Conservation (phyloP, 2,113 vertebrate species). For the Patagioenas fasciata region DNA sequence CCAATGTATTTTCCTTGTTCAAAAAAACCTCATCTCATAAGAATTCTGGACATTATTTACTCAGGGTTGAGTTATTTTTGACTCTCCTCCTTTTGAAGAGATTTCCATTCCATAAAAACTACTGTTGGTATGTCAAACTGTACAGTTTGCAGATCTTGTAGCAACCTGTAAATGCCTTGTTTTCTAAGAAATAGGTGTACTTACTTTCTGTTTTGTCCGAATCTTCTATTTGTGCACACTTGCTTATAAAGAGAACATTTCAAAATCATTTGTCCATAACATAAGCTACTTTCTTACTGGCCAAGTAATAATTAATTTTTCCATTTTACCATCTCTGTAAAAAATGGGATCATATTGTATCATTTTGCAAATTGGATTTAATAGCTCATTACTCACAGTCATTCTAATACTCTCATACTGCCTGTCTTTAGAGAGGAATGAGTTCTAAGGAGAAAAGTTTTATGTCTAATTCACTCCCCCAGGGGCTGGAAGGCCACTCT, state of each 20-base stretch:
- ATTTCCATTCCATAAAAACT: background rate
- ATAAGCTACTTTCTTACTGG: conserved; percentile 59
- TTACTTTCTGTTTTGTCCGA: background rate
- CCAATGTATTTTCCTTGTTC: background rate
- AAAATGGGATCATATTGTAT: conserved; percentile 64
- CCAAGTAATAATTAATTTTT: conserved; percentile 67
- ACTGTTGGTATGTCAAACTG: background rate
- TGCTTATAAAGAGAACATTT: conserved; percentile 27
- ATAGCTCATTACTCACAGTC: conserved; percentile 75
- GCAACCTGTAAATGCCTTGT: background rate
- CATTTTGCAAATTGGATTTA: conserved; percentile 73
- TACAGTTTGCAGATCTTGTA: background rate
- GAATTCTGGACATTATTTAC: background rate
- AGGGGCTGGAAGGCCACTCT: background rate
- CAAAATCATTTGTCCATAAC: conserved; percentile 41
- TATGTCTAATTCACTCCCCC: background rate
- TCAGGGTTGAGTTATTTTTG: background rate
- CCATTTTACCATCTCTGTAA: conserved; percentile 27
- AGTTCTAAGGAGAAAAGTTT: conserved; percentile 6
- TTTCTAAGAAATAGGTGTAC: background rate
- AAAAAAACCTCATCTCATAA: background rate
- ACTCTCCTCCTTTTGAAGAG: background rate
- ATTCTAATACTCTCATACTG: conserved; percentile 52
- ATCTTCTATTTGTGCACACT: conserved; percentile 33
- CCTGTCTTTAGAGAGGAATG: conserved; percentile 51